Percentiles rank a stretch among this genome's conserved stretches.
Conservation (phyloP, 1,140 invertebrate species). For the Rhagoletis pomonella region DNA sequence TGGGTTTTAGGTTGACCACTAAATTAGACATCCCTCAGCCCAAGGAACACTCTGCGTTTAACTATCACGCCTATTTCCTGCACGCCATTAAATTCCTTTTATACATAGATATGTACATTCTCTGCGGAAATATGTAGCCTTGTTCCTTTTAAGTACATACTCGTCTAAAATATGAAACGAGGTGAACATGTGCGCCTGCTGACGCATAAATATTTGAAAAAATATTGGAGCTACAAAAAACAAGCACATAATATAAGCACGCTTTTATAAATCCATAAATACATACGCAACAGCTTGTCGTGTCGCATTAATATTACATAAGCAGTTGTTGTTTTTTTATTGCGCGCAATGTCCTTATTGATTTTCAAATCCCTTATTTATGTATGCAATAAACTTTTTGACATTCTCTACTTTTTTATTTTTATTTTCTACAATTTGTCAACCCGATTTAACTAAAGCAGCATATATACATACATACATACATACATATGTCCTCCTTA, state of each 20-base stretch:
- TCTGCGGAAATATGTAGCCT: too few relatives aligned
- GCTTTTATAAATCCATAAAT: neutral
- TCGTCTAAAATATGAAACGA: neutral
- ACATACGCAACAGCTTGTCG: neutral
- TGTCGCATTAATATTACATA: slow-evolving; percentile 18
- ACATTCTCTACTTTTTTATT: neutral
- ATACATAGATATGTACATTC: too few relatives aligned
- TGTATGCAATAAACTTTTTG: neutral
- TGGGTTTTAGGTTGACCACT: too few relatives aligned
- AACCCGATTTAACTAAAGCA: neutral
- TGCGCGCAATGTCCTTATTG: neutral
- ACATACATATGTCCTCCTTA: too few relatives aligned
- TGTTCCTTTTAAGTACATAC: too few relatives aligned
- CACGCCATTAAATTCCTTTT: too few relatives aligned
- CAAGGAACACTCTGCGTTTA: too few relatives aligned
- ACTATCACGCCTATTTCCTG: too few relatives aligned
- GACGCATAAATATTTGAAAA: neutral
- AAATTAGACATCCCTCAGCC: too few relatives aligned
- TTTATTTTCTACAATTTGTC: neutral
- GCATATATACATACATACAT: neutral
- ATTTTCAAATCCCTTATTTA: slow-evolving; percentile 9
- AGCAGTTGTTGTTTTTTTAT: neutral
- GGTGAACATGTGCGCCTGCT: neutral
- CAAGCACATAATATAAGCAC: neutral
- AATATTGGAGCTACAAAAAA: neutral